These are phyloP conservation scores for Buteo buteo DNA, from an alignment of 2,113 vertebrate species.

Conservation along the genomic window DNA sequence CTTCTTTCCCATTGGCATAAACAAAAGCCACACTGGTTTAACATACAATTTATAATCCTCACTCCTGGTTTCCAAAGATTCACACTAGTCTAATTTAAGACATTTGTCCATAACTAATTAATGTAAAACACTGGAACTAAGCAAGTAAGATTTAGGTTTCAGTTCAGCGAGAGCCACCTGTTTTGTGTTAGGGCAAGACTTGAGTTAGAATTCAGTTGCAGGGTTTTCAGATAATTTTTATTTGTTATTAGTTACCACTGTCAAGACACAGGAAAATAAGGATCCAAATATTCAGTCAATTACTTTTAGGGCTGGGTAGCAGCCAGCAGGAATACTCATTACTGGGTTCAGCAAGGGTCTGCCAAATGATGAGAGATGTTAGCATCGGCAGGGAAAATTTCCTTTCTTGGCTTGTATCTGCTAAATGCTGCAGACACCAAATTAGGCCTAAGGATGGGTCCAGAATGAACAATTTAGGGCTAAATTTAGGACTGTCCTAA, in stretches of 20 bases:
- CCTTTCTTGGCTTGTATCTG: conserved; percentile 40
- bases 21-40: neutral
- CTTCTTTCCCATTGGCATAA: neutral
- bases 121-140: neutral
- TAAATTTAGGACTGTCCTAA: conserved; percentile 23
- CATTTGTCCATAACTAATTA: neutral
- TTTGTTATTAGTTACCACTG: conserved; percentile 44
- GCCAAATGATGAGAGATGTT: neutral
- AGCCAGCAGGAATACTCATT: neutral
- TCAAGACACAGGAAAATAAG: conserved; percentile 24
- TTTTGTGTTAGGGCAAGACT: neutral
- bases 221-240: neutral
- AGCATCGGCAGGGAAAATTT: neutral
- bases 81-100: neutral
- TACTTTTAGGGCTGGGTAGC: neutral
- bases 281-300: neutral
- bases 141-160: neutral
- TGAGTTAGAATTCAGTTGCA: neutral
- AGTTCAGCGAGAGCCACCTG: neutral
- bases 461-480: neutral
- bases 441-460: conserved; percentile 9
- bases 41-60: neutral
- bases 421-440: conserved; percentile 4
- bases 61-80: neutral
- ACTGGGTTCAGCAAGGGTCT: neutral